These are phyloP conservation scores for Hormiphora californensis DNA, from an alignment of 37 sponge, comb jelly and placozoan species.

Conservation along the genomic window DNA sequence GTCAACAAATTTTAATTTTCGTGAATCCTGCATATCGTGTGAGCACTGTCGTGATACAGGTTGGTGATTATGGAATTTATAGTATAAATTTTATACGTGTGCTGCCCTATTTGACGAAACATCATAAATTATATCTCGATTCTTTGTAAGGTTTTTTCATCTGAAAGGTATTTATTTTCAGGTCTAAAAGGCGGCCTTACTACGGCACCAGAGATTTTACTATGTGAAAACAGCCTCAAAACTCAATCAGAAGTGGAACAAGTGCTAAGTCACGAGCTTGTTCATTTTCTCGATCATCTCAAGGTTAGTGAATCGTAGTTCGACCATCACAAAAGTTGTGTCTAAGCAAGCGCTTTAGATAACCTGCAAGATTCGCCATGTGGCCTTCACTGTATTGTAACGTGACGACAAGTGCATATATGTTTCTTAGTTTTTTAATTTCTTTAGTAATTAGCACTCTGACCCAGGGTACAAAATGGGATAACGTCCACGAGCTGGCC, in stretches of 20 bases:
- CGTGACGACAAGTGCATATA: not conserved
- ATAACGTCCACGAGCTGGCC: not conserved
- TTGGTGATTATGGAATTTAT: not conserved
- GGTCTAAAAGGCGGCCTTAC: slow-evolving; percentile 40
- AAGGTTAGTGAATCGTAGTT: not conserved
- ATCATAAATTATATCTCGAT: not conserved
- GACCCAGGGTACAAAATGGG: slow-evolving; percentile 16
- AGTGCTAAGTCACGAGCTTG: slow-evolving; percentile 28
- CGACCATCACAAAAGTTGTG: not conserved
- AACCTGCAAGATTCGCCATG: too few species aligned
- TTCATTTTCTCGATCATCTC: slow-evolving; percentile 34
- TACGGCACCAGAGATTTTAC: not conserved
- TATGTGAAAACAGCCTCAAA: not conserved
- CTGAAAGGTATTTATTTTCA: not conserved
- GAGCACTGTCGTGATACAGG: slow-evolving; percentile 1
- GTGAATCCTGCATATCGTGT: slow-evolving; percentile 23
- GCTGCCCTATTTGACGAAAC: not conserved
- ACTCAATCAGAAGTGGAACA: slow-evolving; percentile 7
- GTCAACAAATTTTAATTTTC: not conserved
- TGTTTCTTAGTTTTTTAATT: not conserved
- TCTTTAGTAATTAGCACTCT: not conserved
- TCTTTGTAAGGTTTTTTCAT: not conserved
- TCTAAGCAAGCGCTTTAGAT: too few species aligned
- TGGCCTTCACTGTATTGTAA: too few species aligned
- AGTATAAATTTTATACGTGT: not conserved